Evolutionary conservation across 1,140 invertebrate species (phyloP), one percentile per base, ranked within the genome.

Genomic region (Cyclargus thomasi): DNA sequence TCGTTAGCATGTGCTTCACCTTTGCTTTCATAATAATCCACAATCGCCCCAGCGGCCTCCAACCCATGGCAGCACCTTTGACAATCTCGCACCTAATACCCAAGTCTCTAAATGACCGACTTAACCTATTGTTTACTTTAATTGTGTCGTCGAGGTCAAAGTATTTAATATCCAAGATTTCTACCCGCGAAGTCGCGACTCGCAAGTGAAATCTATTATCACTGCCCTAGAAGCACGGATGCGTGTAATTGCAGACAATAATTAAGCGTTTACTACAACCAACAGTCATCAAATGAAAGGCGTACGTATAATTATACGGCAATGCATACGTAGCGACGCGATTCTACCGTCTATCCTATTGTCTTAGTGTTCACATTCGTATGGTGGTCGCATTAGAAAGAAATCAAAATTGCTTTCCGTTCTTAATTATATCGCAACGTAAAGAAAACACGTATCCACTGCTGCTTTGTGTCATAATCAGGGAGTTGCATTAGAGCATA

Each of bases 141-240:
- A 21, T 8, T 20, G 10, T 8, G 17, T 55, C 53, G 53, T n/a
- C 53, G 53, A 55, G 55, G 55, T 2, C 8, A 11, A 20, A 20
- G 74, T 55, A 62, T 72, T 74, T 80, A 59, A 59, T 59, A 18
- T 59, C 55, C 55, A 10, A 59, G 55, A 59, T 59, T 59, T 59
- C 55, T 59, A 55, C 47, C 14, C 39, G 39, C 39, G 64, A 65
- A 65, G 21, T 64, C 63, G 53, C 74, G 71, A 83, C 84, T 85
- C 85, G 84, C 74, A 82, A 87, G 86, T 78, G 86, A 89, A 89
- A 89, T 85, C 85, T 82, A 74, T 75, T 77, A 77, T 80, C 78
- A 79, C 73, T 73, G 85, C 79, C 81, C 83, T 83, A 77, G 76
- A 84, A 79, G 76, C 80, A 79, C 75, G 83, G 82, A 83, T 81